phyloP scores from a whole-genome alignment of 2,888 invertebrate genomes.

The Meiosimyza platycephala region DNA sequence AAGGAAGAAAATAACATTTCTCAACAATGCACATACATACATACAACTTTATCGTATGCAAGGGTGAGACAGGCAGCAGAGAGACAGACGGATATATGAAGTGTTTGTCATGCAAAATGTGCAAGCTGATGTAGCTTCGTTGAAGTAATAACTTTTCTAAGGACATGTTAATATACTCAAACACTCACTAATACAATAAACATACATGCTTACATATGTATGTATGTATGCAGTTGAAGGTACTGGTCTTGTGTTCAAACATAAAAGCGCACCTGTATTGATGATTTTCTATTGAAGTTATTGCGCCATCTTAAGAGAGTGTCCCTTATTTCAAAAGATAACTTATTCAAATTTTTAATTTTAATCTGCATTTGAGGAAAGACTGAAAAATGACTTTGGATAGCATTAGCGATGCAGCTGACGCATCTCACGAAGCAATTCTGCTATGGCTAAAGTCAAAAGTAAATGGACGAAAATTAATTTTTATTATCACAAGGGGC shows the following conservation, averaged over 20 bases:
- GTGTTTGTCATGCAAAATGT: background rate
- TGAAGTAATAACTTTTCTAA: constrained; percentile 16
- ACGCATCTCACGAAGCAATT: too few species aligned
- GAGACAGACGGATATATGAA: background rate
- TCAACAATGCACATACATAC: background rate
- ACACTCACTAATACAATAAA: background rate
- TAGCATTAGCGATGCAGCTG: too few species aligned
- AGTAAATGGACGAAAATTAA: too few species aligned
- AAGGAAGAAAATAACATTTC: background rate
- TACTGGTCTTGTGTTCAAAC: background rate
- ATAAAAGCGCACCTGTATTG: constrained; percentile 9
- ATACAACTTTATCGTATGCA: too few species aligned
- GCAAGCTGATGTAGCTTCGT: background rate
- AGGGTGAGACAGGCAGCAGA: background rate
- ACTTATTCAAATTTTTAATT: too few species aligned
- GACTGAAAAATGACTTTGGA: too few species aligned
- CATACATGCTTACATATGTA: background rate
- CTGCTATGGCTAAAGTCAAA: too few species aligned
- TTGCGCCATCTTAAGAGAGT: background rate
- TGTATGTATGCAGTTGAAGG: background rate
- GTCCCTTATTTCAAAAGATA: too few species aligned
- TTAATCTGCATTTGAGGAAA: too few species aligned
- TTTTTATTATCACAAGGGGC: too few species aligned
- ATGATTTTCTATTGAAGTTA: constrained; percentile 21
- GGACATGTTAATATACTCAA: constrained; percentile 17